Percentiles rank a stretch among this genome's conserved stretches.
These are phyloP conservation scores for Drosophila setifemur DNA, from an alignment of 1,140 invertebrate species.

Conservation along the genomic window DNA sequence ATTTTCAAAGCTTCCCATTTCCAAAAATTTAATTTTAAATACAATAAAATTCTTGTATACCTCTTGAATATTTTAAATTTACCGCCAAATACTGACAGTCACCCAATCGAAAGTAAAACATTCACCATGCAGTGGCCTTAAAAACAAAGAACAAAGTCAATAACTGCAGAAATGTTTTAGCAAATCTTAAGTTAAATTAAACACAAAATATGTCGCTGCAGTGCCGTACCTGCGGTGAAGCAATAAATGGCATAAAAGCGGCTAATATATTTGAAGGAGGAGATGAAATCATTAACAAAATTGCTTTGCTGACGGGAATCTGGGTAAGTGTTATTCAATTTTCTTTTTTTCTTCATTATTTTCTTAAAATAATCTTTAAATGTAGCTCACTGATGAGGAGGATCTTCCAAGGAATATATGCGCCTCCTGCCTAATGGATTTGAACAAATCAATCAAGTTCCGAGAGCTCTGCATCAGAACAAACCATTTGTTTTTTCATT, in stretches of 20 bases:
- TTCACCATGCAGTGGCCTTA: neutral
- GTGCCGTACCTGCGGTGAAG: slow-evolving; percentile 32
- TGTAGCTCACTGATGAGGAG: slow-evolving; percentile 14
- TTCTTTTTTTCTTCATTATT: neutral
- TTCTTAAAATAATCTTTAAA: neutral
- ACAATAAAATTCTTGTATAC: too few relatives aligned
- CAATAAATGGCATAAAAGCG: neutral
- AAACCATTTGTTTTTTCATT: neutral
- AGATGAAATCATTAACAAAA: slow-evolving; percentile 11
- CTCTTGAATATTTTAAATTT: too few relatives aligned
- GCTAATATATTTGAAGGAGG: slow-evolving; percentile 12
- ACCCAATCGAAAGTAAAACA: neutral
- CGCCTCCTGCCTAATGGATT: slow-evolving; percentile 11
- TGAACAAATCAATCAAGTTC: slow-evolving; percentile 30
- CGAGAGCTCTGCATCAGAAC: slow-evolving; percentile 30
- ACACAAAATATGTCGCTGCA: slow-evolving; percentile 8
- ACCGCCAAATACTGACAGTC: neutral
- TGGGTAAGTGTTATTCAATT: slow-evolving; percentile 15
- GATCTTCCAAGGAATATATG: slow-evolving; percentile 28
- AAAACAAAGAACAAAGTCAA: neutral
- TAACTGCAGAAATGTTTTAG: too few relatives aligned
- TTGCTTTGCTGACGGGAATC: slow-evolving; percentile 28
- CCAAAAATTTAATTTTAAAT: too few relatives aligned
- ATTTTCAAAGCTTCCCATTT: too few relatives aligned
- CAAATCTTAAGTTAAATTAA: too few relatives aligned